These are phyloP conservation scores for Camponotus floridanus DNA, from an alignment of 1,140 invertebrate genomes.

Conservation along the genomic window DNA sequence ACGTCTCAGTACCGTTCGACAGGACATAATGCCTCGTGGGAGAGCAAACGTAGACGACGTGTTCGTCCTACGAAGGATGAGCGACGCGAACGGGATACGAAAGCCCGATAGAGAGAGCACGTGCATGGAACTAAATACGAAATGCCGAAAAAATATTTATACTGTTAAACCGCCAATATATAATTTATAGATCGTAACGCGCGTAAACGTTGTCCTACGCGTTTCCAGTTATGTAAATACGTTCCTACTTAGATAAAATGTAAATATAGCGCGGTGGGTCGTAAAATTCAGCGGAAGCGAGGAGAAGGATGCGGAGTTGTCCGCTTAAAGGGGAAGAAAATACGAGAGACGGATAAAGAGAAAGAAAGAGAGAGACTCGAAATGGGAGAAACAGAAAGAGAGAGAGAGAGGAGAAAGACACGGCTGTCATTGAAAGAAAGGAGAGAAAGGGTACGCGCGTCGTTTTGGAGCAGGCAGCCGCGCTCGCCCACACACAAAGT, in stretches of 20 bases:
- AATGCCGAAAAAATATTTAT: conserved; percentile 23
- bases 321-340: background rate
- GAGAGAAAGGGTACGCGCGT: conserved; percentile 47
- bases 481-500: conserved; percentile 74
- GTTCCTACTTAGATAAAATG: conserved; percentile 35
- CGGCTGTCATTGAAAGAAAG: conserved; percentile 54
- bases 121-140: background rate
- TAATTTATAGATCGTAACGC: conserved; percentile 19
- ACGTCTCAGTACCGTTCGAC: conserved; percentile 50
- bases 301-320: conserved; percentile 26
- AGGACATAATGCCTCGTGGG: conserved; percentile 42
- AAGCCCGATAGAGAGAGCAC: background rate
- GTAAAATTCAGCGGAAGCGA: conserved; percentile 49
- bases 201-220: conserved; percentile 14
- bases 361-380: background rate
- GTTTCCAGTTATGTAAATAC: conserved; percentile 33
- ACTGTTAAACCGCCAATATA: conserved; percentile 40
- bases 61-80: conserved; percentile 52
- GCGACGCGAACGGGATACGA: conserved; percentile 13
- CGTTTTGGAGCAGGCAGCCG: conserved; percentile 58
- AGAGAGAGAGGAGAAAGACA: conserved; percentile 38
- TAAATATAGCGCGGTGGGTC: conserved; percentile 54
- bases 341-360: background rate
- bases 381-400: background rate
- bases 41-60: conserved; percentile 32